Conservation (phyloP, 2,888 invertebrate species). For the Parascotia fuliginaria region DNA sequence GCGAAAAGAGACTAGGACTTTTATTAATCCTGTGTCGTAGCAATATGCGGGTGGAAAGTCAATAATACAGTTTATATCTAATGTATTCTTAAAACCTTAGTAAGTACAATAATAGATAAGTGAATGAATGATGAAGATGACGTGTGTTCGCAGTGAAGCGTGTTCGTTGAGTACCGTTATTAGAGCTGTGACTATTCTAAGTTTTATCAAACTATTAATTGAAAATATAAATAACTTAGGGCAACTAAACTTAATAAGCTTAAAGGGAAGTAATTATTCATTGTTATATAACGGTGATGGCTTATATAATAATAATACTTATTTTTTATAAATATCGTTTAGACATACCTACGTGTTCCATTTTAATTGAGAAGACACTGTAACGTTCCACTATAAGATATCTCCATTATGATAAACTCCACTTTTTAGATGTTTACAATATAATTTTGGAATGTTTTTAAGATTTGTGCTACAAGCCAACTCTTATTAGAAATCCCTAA, state of each 20-base stretch:
- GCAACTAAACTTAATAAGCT: constrained; percentile 17
- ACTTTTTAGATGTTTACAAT: constrained; percentile 37
- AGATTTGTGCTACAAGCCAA: constrained; percentile 43
- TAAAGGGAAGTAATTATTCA: constrained; percentile 19
- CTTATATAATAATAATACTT: not conserved
- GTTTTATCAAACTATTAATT: constrained; percentile 38
- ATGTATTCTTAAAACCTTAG: constrained; percentile 32
- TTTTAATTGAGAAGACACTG: constrained; percentile 18
- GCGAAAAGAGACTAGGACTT: constrained; percentile 2
- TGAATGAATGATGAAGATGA: constrained; percentile 14
- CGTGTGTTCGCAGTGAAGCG: constrained; percentile 12
- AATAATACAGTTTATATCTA: constrained; percentile 30
- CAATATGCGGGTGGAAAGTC: constrained; percentile 23
- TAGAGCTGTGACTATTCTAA: constrained; percentile 48
- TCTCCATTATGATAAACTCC: constrained; percentile 31
- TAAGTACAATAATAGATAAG: constrained; percentile 35
- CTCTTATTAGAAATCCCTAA: constrained; percentile 36
- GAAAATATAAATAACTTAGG: constrained; percentile 32
- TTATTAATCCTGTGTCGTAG: constrained; percentile 1
- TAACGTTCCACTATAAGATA: constrained; percentile 25
- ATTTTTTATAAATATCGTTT: constrained; percentile 20
- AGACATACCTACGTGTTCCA: constrained; percentile 20
- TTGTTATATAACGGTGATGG: constrained; percentile 15
- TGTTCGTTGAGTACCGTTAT: constrained; percentile 37
- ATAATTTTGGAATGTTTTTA: constrained; percentile 35